Evolutionary conservation across 2,888 invertebrate genomes (phyloP).

Genomic region (Sialis fuliginosa): DNA sequence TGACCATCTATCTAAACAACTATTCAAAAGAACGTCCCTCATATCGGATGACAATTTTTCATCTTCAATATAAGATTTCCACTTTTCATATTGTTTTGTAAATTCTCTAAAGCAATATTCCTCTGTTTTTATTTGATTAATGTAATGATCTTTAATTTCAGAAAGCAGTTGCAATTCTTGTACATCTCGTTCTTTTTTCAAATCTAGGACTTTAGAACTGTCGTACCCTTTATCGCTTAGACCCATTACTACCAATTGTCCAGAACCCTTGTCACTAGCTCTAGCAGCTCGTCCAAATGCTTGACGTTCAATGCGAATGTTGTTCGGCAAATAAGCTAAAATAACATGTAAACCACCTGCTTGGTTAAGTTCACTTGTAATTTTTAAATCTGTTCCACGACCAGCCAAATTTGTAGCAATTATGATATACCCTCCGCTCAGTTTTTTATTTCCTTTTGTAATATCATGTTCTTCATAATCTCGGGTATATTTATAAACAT

Average conservation of each 20-base stretch:
- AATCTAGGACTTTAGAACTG: slow-evolving; percentile 8
- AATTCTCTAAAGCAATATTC: slow-evolving; percentile 13
- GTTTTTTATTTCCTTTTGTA: slow-evolving; percentile 5
- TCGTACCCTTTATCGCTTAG: slow-evolving; percentile 3
- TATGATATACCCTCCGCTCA: slow-evolving; percentile 14
- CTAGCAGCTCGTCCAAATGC: slow-evolving; percentile 22
- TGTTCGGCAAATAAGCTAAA: slow-evolving; percentile 21
- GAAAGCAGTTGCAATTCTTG: slow-evolving; percentile 12
- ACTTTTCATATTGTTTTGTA: slow-evolving; percentile 8
- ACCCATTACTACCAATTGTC: slow-evolving; percentile 13
- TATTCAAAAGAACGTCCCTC: slow-evolving; percentile 10
- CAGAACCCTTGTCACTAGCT: slow-evolving; percentile 19
- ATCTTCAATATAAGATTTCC: slow-evolving; percentile 5
- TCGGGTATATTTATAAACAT: slow-evolving; percentile 8
- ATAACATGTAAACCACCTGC: slow-evolving; percentile 22
- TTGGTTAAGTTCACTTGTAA: slow-evolving; percentile 11
- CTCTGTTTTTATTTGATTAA: slow-evolving; percentile 11
- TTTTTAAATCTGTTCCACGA: slow-evolving; percentile 22
- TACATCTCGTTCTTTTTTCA: slow-evolving; percentile 11
- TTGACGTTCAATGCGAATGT: slow-evolving; percentile 21
- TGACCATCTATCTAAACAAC: slow-evolving; percentile 13
- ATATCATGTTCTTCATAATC: slow-evolving; percentile 9
- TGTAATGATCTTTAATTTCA: slow-evolving; percentile 12
- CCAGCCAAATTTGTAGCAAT: slow-evolving; percentile 23
- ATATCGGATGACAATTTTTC: slow-evolving; percentile 6